Evolutionary conservation across 2,797 vertebrate species (phyloP).

Genomic region (Crypturellus tataupa): DNA sequence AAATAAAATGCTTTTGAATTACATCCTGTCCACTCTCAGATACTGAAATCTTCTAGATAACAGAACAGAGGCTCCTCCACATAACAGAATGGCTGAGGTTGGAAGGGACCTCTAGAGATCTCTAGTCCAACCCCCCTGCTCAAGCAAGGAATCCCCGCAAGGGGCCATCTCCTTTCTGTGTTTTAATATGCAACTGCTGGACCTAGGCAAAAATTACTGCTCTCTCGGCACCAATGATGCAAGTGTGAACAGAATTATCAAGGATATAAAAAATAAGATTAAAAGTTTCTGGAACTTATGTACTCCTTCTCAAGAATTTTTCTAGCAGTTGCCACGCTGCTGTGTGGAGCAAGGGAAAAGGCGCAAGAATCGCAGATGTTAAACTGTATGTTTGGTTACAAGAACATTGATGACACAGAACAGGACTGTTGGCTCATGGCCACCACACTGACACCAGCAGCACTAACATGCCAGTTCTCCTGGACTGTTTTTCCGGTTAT

Average conservation of each 20-base stretch:
- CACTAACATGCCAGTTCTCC: neutral
- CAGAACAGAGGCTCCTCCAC: too few relatives aligned
- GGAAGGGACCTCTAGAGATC: too few relatives aligned
- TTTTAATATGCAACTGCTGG: neutral
- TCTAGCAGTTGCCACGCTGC: neutral
- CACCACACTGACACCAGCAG: rapidly evolving
- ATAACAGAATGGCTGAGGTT: too few relatives aligned
- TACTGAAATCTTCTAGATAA: neutral
- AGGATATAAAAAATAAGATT: neutral
- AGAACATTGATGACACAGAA: neutral
- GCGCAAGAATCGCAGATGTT: neutral
- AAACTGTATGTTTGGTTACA: neutral
- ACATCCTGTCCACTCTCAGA: neutral
- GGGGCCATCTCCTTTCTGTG: too few relatives aligned
- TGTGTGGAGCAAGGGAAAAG: neutral
- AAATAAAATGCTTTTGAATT: neutral
- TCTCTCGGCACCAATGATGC: neutral
- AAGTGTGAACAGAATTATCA: neutral
- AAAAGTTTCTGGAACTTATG: rapidly evolving
- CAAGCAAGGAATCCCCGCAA: too few relatives aligned
- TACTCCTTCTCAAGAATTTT: neutral
- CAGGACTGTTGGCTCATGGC: neutral
- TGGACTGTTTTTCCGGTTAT: neutral
- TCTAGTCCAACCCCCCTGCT: too few relatives aligned
- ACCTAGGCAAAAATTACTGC: neutral